Base-by-base conservation (phyloP, 2,113 vertebrate species). In the Micronycteris hirsuta region DNA sequence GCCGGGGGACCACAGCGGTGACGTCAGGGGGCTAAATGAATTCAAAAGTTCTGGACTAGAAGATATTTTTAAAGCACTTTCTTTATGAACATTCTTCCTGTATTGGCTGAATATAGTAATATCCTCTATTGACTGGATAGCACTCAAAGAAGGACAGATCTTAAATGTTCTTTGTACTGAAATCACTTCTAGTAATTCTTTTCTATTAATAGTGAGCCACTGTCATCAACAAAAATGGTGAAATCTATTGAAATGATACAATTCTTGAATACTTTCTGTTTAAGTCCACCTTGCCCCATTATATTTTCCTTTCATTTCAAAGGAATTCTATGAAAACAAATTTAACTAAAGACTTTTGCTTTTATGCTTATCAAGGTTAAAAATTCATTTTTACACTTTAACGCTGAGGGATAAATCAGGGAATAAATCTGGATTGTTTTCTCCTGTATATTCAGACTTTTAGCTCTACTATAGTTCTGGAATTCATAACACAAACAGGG, bases 401-500 rank as follows among this genome's bases (percentile, higher is more conserved):
- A 71, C 19, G 81, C 20, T 33, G n/a, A 86, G 24, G 33, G 33
- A 33, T 89, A 87, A 68, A 68, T 95, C 26, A 92, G 78, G 28
- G 26, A 78, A 92, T 86, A 83, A 41, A 89, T 31, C n/a, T 81
- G 56, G 43, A 71, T 76, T 71, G 4, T 91, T 94, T 94, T 70
- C 49, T 74, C 67, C 36, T 74, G 17, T 78, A 0, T 58, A 63
- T 84, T 36, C 45, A 63, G 45, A 91, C 41, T 96, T 95, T 84
- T 38, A 91, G 3, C 26, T 87, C 52, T 41, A 68, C 67, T 91
- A 20, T 84, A 83, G 80, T 81, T 92, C 43, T 96, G 83, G 9
- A 89, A 93, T 92, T 93, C 61, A 88, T 22, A 95, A 80, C 77
- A 70, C n/a, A 84, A 61, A 68, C 43, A 56, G 36, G 83, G 52